These are phyloP conservation scores for Sogatella furcifera DNA, from an alignment of 1,140 invertebrate species.

Conservation along the genomic window DNA sequence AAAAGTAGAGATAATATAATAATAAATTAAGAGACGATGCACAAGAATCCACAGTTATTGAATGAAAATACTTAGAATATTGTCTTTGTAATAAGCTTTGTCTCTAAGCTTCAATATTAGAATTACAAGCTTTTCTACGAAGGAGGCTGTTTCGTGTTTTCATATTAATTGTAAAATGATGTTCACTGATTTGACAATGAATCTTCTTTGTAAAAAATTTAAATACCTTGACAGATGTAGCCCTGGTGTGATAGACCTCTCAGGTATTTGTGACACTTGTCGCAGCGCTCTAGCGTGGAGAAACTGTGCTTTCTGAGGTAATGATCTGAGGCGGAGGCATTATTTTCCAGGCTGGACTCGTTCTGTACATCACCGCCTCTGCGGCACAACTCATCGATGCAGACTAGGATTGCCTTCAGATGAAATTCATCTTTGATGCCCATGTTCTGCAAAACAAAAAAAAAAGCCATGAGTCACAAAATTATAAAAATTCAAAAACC, in stretches of 20 bases:
- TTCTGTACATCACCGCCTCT: neutral
- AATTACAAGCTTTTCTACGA: no score
- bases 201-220: no score
- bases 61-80: no score
- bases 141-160: no score
- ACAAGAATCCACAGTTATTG: no score
- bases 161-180: no score
- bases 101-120: no score
- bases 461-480: neutral
- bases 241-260: conserved; percentile 61
- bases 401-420: conserved; percentile 56
- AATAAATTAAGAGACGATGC: no score
- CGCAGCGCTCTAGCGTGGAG: conserved; percentile 44
- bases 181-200: no score
- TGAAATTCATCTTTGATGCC: conserved; percentile 69
- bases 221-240: conserved; percentile 57
- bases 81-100: no score
- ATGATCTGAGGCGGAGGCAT: conserved; percentile 7
- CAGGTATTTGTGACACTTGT: conserved; percentile 64
- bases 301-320: conserved; percentile 12
- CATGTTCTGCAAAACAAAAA: conserved; percentile 48
- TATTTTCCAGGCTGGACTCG: conserved; percentile 2
- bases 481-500: neutral
- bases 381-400: conserved; percentile 50
- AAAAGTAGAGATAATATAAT: no score